Conservation (phyloP, 2,888 invertebrate genomes). For the Ophraella communa region DNA sequence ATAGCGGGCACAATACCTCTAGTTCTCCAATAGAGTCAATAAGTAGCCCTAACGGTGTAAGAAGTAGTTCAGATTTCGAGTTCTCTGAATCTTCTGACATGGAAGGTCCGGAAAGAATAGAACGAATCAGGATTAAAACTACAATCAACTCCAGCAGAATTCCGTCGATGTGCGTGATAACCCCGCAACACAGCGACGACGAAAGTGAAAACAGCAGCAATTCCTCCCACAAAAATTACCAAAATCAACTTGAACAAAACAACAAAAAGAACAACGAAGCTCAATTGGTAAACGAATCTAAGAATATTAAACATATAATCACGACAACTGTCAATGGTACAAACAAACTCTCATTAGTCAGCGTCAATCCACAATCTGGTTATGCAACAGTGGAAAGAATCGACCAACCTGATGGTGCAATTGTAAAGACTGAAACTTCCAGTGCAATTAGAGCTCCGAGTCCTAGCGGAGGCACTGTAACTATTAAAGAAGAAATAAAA, state of each 20-base stretch:
- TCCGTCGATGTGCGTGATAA: slow-evolving; percentile 91
- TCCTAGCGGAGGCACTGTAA: slow-evolving; percentile 56
- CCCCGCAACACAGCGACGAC: slow-evolving; percentile 86
- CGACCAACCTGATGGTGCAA: slow-evolving; percentile 38
- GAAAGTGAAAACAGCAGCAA: slow-evolving; percentile 67
- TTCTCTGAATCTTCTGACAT: slow-evolving; percentile 87
- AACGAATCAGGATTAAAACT: slow-evolving; percentile 84
- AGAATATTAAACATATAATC: slow-evolving; percentile 39
- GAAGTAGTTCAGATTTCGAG: slow-evolving; percentile 79
- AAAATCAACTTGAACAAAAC: slow-evolving; percentile 41
- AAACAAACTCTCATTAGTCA: slow-evolving; percentile 52
- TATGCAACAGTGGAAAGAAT: slow-evolving; percentile 57
- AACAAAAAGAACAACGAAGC: slow-evolving; percentile 34
- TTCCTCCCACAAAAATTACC: slow-evolving; percentile 41
- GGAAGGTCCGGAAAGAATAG: slow-evolving; percentile 86
- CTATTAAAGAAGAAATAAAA: slow-evolving; percentile 41
- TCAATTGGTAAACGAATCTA: slow-evolving; percentile 31
- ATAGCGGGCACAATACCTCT: slow-evolving; percentile 82
- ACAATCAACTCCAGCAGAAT: slow-evolving; percentile 86
- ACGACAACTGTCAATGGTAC: slow-evolving; percentile 41
- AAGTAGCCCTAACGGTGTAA: slow-evolving; percentile 72
- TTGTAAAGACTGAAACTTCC: slow-evolving; percentile 27
- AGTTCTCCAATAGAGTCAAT: slow-evolving; percentile 80
- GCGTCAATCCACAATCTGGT: slow-evolving; percentile 55
- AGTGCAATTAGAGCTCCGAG: slow-evolving; percentile 52